Evolutionary conservation across 2,888 invertebrate species (phyloP).

Genomic region (Amaurobius ferox): DNA sequence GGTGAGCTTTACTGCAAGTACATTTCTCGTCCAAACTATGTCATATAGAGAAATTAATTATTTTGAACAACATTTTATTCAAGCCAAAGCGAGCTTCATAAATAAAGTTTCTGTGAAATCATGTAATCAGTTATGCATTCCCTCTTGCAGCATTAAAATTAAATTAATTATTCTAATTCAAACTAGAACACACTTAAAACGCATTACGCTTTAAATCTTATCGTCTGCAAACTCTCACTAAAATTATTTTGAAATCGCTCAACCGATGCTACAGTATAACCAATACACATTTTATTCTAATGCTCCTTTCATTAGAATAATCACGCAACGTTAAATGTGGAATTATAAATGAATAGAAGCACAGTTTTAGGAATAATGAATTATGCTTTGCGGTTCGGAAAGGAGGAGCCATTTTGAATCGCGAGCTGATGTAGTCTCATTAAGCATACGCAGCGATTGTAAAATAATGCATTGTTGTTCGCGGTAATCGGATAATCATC

Average conservation of each 20-base stretch:
- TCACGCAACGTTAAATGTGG: background rate
- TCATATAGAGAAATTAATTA: too few relatives aligned
- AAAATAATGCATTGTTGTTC: background rate
- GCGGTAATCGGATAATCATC: background rate
- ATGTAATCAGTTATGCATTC: too few relatives aligned
- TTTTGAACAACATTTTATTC: too few relatives aligned
- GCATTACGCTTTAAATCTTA: background rate
- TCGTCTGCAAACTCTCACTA: background rate
- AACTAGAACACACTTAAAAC: background rate
- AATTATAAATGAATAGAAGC: slow-evolving; percentile 11
- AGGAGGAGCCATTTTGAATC: background rate
- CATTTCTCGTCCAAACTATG: too few relatives aligned
- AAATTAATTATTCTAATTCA: background rate
- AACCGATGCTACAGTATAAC: background rate
- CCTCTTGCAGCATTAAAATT: background rate
- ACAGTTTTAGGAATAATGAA: background rate
- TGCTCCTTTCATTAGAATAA: background rate
- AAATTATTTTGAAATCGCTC: background rate
- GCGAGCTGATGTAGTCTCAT: background rate
- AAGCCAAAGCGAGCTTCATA: too few relatives aligned
- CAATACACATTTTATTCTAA: slow-evolving; percentile 10
- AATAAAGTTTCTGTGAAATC: too few relatives aligned
- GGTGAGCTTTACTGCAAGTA: too few relatives aligned
- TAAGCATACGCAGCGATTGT: background rate
- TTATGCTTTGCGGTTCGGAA: background rate